Conservation (phyloP, 2,888 invertebrate species). For the Andrena trimmerana region DNA sequence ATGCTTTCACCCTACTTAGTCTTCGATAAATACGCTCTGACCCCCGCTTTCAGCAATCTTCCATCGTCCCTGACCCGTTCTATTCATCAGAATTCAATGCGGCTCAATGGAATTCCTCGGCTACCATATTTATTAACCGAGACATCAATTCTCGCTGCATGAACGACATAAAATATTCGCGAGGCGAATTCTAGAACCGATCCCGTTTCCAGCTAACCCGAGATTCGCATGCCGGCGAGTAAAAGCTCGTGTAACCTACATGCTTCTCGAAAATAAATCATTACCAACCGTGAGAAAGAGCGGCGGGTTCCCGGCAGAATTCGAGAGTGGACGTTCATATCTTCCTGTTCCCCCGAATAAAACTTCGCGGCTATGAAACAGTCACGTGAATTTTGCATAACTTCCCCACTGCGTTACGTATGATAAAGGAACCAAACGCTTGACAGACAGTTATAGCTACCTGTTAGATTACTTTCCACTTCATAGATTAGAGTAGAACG, state of each 20-base stretch:
- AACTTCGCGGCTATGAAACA: neutral
- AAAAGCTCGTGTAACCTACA: constrained; percentile 19
- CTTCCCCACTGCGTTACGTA: neutral
- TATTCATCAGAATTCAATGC: constrained; percentile 31
- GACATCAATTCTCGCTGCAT: constrained; percentile 18
- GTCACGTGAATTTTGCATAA: neutral
- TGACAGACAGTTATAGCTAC: neutral
- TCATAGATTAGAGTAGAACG: no score
- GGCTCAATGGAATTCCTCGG: constrained; percentile 24
- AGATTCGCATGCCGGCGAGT: neutral
- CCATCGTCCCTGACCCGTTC: neutral
- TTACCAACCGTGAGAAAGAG: constrained; percentile 51
- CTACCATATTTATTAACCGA: constrained; percentile 19
- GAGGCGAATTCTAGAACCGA: constrained; percentile 20
- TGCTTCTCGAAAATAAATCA: constrained; percentile 50
- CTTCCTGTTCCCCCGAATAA: neutral
- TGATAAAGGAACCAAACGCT: constrained; percentile 1
- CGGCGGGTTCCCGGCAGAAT: constrained; percentile 5
- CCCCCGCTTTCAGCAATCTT: neutral
- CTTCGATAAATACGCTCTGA: neutral
- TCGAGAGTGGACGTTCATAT: constrained; percentile 37
- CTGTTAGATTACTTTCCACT: neutral
- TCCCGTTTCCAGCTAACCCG: constrained; percentile 7
- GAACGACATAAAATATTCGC: neutral
- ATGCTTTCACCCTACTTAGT: no score